A percentile compares a stretch with the other conserved stretches of the same genome.
Evolutionary conservation across 1,140 invertebrate species (phyloP).

Genomic region (Fopius arisanus): DNA sequence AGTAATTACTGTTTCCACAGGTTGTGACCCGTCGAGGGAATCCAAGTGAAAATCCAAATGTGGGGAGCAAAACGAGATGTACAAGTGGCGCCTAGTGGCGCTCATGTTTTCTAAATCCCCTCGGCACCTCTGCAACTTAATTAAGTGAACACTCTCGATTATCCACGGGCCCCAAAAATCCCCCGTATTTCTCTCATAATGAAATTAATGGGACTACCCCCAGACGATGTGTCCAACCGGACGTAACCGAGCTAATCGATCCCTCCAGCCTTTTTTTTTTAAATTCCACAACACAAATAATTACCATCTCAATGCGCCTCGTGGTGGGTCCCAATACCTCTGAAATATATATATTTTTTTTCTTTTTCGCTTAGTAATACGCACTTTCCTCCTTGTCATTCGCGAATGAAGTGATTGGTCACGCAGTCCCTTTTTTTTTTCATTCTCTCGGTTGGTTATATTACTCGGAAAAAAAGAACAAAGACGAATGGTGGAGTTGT

Average conservation of each 20-base stretch:
- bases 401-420: conserved; percentile 39
- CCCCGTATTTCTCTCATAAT: conserved; percentile 42
- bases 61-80: conserved; percentile 34
- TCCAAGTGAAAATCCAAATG: conserved; percentile 21
- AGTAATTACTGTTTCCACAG: conserved; percentile 62
- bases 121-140: conserved; percentile 49
- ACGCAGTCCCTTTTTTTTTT: conserved; percentile 15
- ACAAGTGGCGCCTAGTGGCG: conserved; percentile 58
- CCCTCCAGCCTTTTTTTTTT: not conserved
- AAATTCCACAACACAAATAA: not conserved
- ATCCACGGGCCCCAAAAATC: conserved; percentile 41
- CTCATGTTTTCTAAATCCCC: conserved; percentile 45
- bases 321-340: not conserved
- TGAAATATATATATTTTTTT: not conserved
- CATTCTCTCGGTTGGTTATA: conserved; percentile 12
- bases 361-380: not conserved
- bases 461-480: conserved; percentile 30
- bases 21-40: not conserved
- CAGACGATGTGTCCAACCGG: conserved; percentile 23
- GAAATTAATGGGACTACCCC: not conserved
- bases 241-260: conserved; percentile 5
- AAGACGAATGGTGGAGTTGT: not conserved
- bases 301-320: not conserved
- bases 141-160: conserved; percentile 56
- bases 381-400: conserved; percentile 14